phyloP scores from a whole-genome alignment of 2,888 invertebrate genomes.

The Ormyrus nitidulus region DNA sequence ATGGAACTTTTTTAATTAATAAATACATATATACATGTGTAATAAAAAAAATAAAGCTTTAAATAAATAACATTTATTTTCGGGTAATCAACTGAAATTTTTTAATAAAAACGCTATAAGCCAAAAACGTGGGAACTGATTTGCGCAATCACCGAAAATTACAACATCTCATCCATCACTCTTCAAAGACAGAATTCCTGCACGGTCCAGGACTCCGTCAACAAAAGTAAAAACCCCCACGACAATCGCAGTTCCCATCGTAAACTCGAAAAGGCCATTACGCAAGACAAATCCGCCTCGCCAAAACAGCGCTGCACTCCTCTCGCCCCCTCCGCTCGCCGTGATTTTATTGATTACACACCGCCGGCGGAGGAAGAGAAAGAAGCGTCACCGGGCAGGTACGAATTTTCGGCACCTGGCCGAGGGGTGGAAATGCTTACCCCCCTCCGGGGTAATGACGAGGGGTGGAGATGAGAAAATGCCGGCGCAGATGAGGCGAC shows the following conservation, averaged over 20 bases:
- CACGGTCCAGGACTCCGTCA: neutral
- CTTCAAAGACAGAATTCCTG: no score
- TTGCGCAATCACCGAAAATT: no score
- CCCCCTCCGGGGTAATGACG: slow-evolving; percentile 6
- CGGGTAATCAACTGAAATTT: no score
- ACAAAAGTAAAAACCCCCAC: slow-evolving; percentile 3
- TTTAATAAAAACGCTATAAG: no score
- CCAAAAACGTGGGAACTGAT: no score
- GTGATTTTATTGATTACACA: slow-evolving; percentile 39
- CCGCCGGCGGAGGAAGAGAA: no score
- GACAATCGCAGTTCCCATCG: slow-evolving; percentile 30
- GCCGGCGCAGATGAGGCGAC: slow-evolving; percentile 22
- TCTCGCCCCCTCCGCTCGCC: neutral
- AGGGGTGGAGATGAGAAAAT: slow-evolving; percentile 54
- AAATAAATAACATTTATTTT: no score
- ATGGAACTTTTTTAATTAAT: no score
- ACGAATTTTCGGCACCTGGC: slow-evolving; percentile 57
- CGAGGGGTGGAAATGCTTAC: slow-evolving; percentile 41
- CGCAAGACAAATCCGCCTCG: neutral
- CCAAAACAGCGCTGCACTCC: neutral
- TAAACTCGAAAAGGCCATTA: slow-evolving; percentile 37
- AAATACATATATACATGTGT: no score
- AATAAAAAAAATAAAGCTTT: no score
- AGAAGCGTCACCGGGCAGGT: slow-evolving; percentile 24
- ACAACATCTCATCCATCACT: no score